phyloP scores from a whole-genome alignment of 1,140 invertebrate genomes.

The Pomacea maculata region DNA sequence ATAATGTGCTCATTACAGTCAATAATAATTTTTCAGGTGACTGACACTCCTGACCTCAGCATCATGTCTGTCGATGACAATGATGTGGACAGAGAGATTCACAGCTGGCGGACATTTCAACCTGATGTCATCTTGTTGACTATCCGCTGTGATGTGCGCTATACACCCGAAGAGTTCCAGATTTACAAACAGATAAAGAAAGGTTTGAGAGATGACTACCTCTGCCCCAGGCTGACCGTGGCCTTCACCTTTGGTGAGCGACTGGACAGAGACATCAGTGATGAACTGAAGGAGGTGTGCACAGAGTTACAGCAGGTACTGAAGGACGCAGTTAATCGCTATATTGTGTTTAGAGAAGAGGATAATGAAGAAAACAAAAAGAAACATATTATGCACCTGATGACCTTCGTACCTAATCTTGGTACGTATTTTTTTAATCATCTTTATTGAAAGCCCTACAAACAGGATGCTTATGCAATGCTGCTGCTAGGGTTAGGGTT shows the following conservation, averaged over 20 bases:
- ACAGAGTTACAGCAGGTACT: not conserved
- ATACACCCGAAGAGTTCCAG: not conserved
- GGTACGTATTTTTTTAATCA: too few species aligned
- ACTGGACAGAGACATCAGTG: not conserved
- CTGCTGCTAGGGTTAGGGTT: too few species aligned
- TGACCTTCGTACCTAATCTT: too few species aligned
- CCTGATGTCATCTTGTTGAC: not conserved
- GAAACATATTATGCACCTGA: too few species aligned
- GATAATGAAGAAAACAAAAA: too few species aligned
- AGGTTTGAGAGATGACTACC: not conserved
- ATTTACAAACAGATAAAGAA: not conserved
- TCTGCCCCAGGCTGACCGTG: not conserved
- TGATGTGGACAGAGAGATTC: not conserved
- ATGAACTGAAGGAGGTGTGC: not conserved
- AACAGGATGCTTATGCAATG: too few species aligned
- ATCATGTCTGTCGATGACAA: not conserved
- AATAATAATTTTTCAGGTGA: not conserved
- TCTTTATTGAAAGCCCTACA: too few species aligned
- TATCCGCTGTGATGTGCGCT: not conserved
- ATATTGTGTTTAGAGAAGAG: not conserved
- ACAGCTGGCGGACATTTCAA: not conserved
- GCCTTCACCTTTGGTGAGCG: slow-evolving; percentile 1
- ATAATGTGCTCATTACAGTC: too few species aligned
- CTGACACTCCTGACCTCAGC: not conserved
- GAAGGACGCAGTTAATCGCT: not conserved